These are phyloP conservation scores for Elgonia sp. DNA, from an alignment of 2,888 invertebrate genomes.

Conservation along the genomic window DNA sequence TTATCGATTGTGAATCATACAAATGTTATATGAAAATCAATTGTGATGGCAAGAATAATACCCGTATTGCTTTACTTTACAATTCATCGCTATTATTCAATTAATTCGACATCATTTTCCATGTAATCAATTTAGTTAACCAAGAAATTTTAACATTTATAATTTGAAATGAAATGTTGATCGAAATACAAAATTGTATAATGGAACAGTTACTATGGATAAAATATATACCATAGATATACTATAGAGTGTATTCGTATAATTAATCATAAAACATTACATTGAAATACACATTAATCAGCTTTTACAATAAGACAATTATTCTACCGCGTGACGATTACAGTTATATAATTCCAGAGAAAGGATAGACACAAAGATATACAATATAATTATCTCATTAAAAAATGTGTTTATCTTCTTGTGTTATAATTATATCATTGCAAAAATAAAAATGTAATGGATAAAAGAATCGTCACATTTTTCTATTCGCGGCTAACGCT, in stretches of 20 bases:
- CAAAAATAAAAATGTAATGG: background rate
- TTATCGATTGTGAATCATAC: slow-evolving; percentile 84
- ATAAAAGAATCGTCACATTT: slow-evolving; percentile 1
- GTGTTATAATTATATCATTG: slow-evolving; percentile 29
- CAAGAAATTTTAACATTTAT: too few relatives aligned
- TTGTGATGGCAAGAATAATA: background rate
- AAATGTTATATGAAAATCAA: slow-evolving; percentile 32
- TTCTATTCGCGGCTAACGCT: background rate
- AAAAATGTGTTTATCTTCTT: slow-evolving; percentile 38
- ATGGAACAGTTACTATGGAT: background rate
- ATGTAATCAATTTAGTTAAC: too few relatives aligned
- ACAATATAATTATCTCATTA: slow-evolving; percentile 37
- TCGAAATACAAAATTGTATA: too few relatives aligned
- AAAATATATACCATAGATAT: slow-evolving; percentile 19
- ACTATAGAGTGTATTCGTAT: slow-evolving; percentile 24
- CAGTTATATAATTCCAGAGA: slow-evolving; percentile 54
- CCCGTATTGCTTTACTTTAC: background rate
- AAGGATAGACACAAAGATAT: slow-evolving; percentile 44
- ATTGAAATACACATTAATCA: slow-evolving; percentile 50
- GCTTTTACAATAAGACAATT: slow-evolving; percentile 51
- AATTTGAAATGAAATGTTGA: background rate
- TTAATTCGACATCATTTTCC: too few relatives aligned
- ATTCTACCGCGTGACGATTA: slow-evolving; percentile 49
- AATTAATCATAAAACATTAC: slow-evolving; percentile 50
- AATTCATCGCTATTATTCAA: too few relatives aligned